Conservation (phyloP, 2,888 invertebrate species). For the Diaprepes abbreviatus region DNA sequence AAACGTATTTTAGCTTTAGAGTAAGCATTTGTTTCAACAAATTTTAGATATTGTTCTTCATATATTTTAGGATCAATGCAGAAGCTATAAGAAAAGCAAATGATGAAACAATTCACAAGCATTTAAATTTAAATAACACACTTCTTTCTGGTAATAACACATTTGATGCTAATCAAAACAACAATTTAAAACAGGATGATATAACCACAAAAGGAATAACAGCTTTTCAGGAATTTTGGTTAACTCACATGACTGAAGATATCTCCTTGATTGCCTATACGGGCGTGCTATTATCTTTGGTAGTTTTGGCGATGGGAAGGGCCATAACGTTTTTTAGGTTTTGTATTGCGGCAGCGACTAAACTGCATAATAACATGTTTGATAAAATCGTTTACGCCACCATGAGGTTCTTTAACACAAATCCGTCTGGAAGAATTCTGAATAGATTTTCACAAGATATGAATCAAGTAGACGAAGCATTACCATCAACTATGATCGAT, state of each 20-base stretch:
- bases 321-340: slow-evolving; percentile 69
- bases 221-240: slow-evolving; percentile 33
- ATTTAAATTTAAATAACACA: not conserved
- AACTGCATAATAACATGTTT: slow-evolving; percentile 69
- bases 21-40: no score
- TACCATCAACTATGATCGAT: slow-evolving; percentile 68
- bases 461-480: slow-evolving; percentile 69
- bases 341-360: slow-evolving; percentile 69
- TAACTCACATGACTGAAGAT: slow-evolving; percentile 47
- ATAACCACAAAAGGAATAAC: not conserved
- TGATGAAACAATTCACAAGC: not conserved
- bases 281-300: slow-evolving; percentile 57
- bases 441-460: slow-evolving; percentile 80
- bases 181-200: not conserved
- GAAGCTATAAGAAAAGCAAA: slow-evolving; percentile 11
- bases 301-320: slow-evolving; percentile 64
- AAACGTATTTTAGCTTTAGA: no score
- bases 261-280: slow-evolving; percentile 58
- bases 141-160: slow-evolving; percentile 4
- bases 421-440: slow-evolving; percentile 73
- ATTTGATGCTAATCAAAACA: not conserved
- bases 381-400: slow-evolving; percentile 53
- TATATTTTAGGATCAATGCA: slow-evolving; percentile 20
- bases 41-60: not conserved
- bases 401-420: slow-evolving; percentile 58